phyloP scores from a whole-genome alignment of 2,113 vertebrate genomes.

The Dipodomys merriami region DNA sequence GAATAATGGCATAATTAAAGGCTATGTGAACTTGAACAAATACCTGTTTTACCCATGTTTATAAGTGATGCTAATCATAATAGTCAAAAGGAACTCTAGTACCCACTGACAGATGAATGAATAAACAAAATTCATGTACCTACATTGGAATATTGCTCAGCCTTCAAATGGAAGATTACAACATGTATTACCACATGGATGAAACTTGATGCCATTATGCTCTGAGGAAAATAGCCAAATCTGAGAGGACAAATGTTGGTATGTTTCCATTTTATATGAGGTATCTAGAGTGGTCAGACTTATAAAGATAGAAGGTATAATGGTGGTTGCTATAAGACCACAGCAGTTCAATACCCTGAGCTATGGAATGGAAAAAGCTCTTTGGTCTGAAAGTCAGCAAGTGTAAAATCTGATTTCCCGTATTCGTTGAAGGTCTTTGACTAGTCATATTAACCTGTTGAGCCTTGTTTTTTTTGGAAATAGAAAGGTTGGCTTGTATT shows the following conservation, averaged over 20 bases:
- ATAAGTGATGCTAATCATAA: not conserved
- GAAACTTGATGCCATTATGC: not conserved
- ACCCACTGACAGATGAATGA: not conserved
- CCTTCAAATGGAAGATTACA: not conserved
- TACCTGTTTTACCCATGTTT: not conserved
- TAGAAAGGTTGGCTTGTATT: rapidly evolving
- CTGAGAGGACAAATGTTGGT: not conserved
- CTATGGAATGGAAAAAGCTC: not conserved
- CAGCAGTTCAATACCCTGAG: not conserved
- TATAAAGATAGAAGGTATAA: not conserved
- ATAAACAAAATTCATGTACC: not conserved
- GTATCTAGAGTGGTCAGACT: not conserved
- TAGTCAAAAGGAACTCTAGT: not conserved
- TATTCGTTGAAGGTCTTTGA: not conserved
- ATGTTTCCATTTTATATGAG: not conserved
- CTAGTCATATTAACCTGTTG: not conserved
- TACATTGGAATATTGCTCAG: not conserved
- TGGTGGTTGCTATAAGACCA: not conserved
- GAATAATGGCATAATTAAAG: not conserved
- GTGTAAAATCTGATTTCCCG: not conserved
- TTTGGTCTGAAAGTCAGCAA: not conserved
- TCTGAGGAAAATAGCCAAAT: not conserved
- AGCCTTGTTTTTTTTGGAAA: not conserved
- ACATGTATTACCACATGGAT: not conserved
- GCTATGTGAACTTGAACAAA: not conserved